Evolutionary conservation across 2,888 invertebrate genomes (phyloP).

Genomic region (Erynnis tages): DNA sequence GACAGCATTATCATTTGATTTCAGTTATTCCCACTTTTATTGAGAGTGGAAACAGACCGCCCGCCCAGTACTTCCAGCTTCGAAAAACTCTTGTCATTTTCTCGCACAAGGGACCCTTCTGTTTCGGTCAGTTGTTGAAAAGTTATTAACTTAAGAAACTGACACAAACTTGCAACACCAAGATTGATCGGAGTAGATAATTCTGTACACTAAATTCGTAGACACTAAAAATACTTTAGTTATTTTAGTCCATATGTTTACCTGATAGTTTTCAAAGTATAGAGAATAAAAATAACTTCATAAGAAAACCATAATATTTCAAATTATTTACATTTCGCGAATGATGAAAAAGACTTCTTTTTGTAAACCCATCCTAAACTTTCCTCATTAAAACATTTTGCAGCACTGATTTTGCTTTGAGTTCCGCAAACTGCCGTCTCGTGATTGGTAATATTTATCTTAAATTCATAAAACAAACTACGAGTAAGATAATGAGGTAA

Average conservation of each 20-base stretch:
- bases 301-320: not conserved
- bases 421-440: slow-evolving; percentile 10
- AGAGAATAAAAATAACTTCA: not conserved
- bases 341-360: slow-evolving; percentile 22
- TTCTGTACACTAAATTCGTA: not conserved
- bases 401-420: slow-evolving; percentile 24
- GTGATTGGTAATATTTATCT: slow-evolving; percentile 17
- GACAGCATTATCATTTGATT: slow-evolving; percentile 37
- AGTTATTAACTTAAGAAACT: not conserved
- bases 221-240: not conserved
- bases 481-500: not conserved
- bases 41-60: not conserved
- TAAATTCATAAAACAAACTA: not conserved
- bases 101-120: not conserved
- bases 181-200: slow-evolving; percentile 1
- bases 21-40: slow-evolving; percentile 28
- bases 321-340: slow-evolving; percentile 13
- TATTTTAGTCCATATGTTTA: too few species aligned
- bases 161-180: not conserved
- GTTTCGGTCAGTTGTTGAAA: not conserved
- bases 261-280: too few species aligned
- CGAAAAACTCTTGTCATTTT: not conserved
- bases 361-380: slow-evolving; percentile 23
- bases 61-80: slow-evolving; percentile 2
- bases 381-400: slow-evolving; percentile 28